Percentiles rank a stretch among this genome's conserved stretches.
phyloP scores from a whole-genome alignment of 2,113 vertebrate species.

The Cavia aperea region DNA sequence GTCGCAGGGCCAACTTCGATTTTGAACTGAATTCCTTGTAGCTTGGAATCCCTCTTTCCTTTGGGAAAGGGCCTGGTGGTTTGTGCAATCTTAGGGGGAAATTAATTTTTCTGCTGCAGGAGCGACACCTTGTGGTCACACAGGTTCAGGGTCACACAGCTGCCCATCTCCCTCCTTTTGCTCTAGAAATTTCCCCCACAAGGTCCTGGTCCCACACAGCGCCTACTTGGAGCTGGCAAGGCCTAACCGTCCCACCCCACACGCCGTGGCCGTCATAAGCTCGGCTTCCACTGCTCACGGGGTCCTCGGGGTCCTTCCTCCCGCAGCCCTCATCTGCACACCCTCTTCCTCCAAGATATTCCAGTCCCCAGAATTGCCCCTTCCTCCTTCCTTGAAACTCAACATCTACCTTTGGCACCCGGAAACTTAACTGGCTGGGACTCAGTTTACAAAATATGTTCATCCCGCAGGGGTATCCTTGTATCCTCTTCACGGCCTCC shows the following conservation, averaged over 20 bases:
- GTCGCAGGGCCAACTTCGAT: not conserved
- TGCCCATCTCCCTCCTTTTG: not conserved
- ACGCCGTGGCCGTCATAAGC: not conserved
- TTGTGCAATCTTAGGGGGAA: not conserved
- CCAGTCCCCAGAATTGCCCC: not conserved
- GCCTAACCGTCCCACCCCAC: not conserved
- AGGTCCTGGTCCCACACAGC: not conserved
- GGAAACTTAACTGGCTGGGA: not conserved
- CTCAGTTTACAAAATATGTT: too few species aligned
- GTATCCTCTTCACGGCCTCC: not conserved
- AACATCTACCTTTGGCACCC: not conserved
- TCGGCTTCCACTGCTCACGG: not conserved
- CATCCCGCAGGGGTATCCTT: fast-evolving
- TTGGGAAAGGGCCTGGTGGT: fast-evolving
- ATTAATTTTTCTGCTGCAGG: not conserved
- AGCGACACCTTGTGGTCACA: conserved; percentile 41
- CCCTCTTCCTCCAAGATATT: not conserved
- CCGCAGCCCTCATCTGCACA: not conserved
- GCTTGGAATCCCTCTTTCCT: not conserved
- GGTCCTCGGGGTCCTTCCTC: not conserved
- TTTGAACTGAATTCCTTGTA: not conserved
- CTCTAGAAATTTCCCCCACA: not conserved
- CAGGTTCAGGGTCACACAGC: fast-evolving
- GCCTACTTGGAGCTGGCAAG: fast-evolving
- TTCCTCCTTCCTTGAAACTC: not conserved